phyloP scores from a whole-genome alignment of 1,140 invertebrate species.

The Arctopsyche grandis region DNA sequence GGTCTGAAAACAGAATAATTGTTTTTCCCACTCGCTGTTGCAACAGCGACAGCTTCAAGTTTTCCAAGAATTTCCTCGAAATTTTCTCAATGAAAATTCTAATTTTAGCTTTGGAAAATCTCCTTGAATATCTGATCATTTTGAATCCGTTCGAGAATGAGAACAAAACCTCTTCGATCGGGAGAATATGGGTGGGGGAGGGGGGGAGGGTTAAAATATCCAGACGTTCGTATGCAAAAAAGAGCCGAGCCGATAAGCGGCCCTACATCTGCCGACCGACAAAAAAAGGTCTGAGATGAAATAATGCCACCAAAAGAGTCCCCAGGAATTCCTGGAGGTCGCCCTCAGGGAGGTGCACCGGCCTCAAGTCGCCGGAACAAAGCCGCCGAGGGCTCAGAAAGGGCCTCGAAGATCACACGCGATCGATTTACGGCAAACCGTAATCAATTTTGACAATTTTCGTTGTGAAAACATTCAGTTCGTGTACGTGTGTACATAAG shows the following conservation, averaged over 20 bases:
- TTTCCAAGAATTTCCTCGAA: no score
- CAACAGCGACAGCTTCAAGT: background rate
- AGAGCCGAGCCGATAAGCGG: background rate
- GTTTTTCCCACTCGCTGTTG: background rate
- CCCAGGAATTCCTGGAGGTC: conserved; percentile 32
- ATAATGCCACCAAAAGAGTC: conserved; percentile 31
- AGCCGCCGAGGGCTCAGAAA: background rate
- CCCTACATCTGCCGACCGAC: conserved; percentile 23
- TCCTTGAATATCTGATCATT: no score
- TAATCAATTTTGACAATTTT: background rate
- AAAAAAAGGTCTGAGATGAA: conserved; percentile 31
- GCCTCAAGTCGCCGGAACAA: conserved; percentile 3
- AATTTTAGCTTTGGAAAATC: no score
- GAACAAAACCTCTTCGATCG: background rate
- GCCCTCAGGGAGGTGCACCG: conserved; percentile 8
- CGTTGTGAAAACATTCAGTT: no score
- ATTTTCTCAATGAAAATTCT: no score
- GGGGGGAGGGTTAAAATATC: background rate
- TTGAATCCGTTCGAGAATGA: background rate
- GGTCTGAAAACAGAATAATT: background rate
- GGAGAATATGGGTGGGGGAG: background rate
- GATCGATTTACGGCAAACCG: conserved; percentile 17
- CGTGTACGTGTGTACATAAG: background rate
- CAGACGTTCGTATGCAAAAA: conserved; percentile 31
- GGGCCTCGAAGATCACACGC: conserved; percentile 9